Evolutionary conservation across 2,797 vertebrate species (phyloP).

Genomic region (Aplochiton taeniatus): DNA sequence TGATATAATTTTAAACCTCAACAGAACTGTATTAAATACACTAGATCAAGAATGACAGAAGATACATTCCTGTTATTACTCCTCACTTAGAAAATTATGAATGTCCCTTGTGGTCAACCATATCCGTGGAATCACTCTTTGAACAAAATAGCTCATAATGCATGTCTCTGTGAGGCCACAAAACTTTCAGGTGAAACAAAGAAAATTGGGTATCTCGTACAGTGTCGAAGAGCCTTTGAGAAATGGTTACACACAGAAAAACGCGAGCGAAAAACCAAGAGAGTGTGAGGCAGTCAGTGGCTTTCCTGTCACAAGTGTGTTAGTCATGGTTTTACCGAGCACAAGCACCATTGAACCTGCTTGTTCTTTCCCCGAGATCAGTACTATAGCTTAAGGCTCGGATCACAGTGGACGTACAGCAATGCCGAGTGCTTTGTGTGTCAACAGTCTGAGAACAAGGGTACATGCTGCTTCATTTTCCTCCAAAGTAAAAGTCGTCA

Average conservation of each 20-base stretch:
- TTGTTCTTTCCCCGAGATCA: conserved; percentile 5
- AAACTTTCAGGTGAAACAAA: no score
- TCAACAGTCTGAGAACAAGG: conserved; percentile 34
- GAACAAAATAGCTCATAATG: no score
- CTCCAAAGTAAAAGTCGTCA: conserved; percentile 1
- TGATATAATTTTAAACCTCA: no score
- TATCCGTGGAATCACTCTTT: no score
- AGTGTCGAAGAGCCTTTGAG: neutral
- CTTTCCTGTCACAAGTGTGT: conserved; percentile 20
- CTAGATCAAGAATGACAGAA: no score
- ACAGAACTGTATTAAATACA: no score
- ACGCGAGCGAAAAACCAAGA: neutral
- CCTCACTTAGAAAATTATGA: no score
- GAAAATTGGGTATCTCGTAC: no score
- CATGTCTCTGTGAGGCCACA: no score
- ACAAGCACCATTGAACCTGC: conserved; percentile 26
- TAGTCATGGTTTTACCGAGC: conserved; percentile 20
- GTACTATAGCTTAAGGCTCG: conserved; percentile 8
- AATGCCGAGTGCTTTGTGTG: conserved; percentile 30
- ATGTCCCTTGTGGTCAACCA: no score
- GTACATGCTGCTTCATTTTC: conserved; percentile 29
- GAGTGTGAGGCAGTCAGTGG: conserved; percentile 2
- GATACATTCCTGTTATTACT: no score
- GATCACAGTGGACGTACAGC: conserved; percentile 6
- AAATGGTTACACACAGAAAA: neutral